A percentile compares a stretch with the other conserved stretches of the same genome.
These are phyloP conservation scores for Xiphophorus birchmanni DNA, from an alignment of 2,797 vertebrate species.

Conservation along the genomic window DNA sequence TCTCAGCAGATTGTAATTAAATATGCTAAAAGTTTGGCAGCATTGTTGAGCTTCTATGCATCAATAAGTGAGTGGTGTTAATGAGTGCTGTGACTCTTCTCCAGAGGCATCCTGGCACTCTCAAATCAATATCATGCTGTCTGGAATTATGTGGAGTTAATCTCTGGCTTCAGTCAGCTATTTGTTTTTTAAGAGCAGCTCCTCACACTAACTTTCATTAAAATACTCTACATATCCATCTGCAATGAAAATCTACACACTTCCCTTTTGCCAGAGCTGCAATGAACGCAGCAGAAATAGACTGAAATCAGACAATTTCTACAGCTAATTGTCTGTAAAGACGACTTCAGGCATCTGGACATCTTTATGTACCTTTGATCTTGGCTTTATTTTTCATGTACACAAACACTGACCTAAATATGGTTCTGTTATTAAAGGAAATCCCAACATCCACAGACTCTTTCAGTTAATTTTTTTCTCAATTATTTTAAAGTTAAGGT, in stretches of 20 bases:
- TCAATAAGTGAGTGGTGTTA: neutral
- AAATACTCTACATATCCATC: neutral
- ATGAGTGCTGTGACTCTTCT: neutral
- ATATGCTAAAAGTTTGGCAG: neutral
- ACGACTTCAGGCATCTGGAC: neutral
- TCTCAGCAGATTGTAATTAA: neutral
- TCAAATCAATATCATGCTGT: neutral
- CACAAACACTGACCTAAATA: neutral
- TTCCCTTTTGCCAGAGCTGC: neutral
- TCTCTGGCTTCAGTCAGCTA: neutral
- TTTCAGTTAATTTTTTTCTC: neutral
- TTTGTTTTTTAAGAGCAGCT: neutral
- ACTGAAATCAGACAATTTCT: neutral
- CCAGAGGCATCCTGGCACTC: neutral
- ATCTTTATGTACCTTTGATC: neutral
- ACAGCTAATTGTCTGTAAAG: neutral
- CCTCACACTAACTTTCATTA: neutral
- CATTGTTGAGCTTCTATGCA: slow-evolving; percentile 1
- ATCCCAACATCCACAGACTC: neutral
- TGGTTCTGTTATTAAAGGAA: neutral
- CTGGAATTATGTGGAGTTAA: neutral
- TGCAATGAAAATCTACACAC: neutral
- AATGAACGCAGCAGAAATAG: neutral
- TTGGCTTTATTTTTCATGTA: neutral
- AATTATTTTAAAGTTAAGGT: neutral